Evolutionary conservation across 2,797 vertebrate species (phyloP), one percentile per base, ranked within the genome.

Genomic region (Enteromius anoplus): DNA sequence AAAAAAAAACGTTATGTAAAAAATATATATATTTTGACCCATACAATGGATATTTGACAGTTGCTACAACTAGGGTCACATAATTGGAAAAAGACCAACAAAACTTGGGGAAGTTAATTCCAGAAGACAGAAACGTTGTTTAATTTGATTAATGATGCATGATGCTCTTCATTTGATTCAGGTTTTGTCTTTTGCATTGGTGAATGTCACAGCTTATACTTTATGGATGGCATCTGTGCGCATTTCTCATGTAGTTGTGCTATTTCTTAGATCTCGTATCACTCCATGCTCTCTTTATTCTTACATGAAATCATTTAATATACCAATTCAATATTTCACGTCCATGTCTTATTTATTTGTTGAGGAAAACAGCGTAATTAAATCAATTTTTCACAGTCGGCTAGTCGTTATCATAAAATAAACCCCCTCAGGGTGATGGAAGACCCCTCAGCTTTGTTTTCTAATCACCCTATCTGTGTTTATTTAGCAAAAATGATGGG

Each of bases 331-430:
- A 1, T 21, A 53, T 53, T 73, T 53, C 29, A 53, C 12, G 0
- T 34, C 19, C 5, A 14, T 53, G 10, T 53, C 29, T 29, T 19
- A 72, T 34, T 29, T 29, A 49, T 71, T 49, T 34, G 32, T 73
- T 53, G 6, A 3, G 49, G 71, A 53, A 53, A 53, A 34, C 29
- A n/a, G 3, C 2, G 0, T 34, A 49, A 19, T 71, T 49, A 15
- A 26, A 49, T 71, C 0, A 12, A 7, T 53, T 14, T 21, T 32
- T 5, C 10, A 21, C 10, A 32, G 17, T 53, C 26, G 2, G 17
- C 10, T 32, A 9, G 70, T 73, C 10, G 51, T 53, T 53, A 73
- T 55, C 49, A 64, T 64, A 73, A 73, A 73, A 37, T 53, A 55
- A 37, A 8, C 49, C 19, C 19, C 10, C 49, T 53, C 32, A 73